Conservation (phyloP, 1,140 invertebrate species). For the Drosophila carrolli region DNA sequence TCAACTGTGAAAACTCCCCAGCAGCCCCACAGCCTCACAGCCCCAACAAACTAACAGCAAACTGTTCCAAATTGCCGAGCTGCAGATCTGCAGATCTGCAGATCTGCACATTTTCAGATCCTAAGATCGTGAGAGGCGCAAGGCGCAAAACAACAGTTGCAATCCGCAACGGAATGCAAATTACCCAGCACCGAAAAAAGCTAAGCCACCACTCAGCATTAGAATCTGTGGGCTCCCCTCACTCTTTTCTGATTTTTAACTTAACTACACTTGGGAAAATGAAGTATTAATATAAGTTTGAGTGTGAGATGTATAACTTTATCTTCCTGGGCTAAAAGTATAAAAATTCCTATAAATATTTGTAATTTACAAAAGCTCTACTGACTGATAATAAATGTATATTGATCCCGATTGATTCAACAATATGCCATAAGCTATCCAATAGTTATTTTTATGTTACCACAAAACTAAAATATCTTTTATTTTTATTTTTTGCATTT, state of each 20-base stretch:
- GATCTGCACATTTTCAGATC: conserved; percentile 24
- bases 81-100: conserved; percentile 17
- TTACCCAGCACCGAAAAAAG: conserved; percentile 50
- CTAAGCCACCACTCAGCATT: conserved; percentile 37
- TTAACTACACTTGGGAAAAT: conserved; percentile 7
- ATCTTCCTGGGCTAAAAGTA: too few relatives aligned
- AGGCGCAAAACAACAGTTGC: conserved; percentile 84
- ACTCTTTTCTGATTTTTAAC: conserved; percentile 1
- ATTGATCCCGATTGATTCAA: too few relatives aligned
- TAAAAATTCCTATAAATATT: too few relatives aligned
- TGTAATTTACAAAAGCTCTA: too few relatives aligned
- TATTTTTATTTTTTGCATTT: too few relatives aligned
- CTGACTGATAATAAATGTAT: too few relatives aligned
- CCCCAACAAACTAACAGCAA: conserved; percentile 47
- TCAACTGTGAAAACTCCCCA: conserved; percentile 75
- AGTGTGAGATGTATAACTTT: too few relatives aligned
- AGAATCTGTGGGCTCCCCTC: conserved; percentile 46
- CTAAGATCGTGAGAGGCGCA: conserved; percentile 75
- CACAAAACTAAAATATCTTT: too few relatives aligned
- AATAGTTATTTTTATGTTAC: too few relatives aligned
- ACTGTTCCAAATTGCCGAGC: conserved; percentile 73
- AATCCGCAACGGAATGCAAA: conserved; percentile 84
- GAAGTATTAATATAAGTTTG: too few relatives aligned
- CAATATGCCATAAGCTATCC: too few relatives aligned
- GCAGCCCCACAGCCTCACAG: conserved; percentile 8